Percentiles rank a stretch among this genome's conserved stretches.
Conservation (phyloP, 1,140 invertebrate genomes). For the Drosophila sulfurigaster region DNA sequence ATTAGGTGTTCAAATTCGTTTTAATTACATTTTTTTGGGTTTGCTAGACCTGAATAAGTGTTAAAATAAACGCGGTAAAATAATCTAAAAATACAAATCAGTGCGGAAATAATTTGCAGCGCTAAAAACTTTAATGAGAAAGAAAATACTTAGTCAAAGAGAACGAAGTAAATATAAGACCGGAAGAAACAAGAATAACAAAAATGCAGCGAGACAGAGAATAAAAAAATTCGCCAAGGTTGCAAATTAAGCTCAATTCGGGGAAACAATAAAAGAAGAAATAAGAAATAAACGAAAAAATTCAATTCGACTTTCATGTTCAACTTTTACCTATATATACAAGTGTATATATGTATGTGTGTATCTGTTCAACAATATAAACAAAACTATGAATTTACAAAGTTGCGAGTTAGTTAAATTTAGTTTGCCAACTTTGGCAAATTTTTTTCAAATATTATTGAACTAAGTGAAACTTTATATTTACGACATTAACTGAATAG, state of each 20-base stretch:
- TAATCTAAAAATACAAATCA: background rate
- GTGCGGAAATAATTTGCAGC: constrained; percentile 2
- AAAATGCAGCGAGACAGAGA: background rate
- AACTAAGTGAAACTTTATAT: constrained; percentile 4
- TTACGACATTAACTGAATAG: background rate
- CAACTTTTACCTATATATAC: constrained; percentile 2
- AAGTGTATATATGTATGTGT: background rate
- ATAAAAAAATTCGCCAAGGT: background rate
- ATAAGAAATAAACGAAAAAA: constrained; percentile 10
- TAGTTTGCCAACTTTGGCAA: background rate
- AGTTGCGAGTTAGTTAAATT: constrained; percentile 10
- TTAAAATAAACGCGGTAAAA: constrained; percentile 1
- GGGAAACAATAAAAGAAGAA: constrained; percentile 13
- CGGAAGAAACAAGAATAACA: constrained; percentile 12
- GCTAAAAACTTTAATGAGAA: constrained; percentile 14
- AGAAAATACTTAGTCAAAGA: background rate
- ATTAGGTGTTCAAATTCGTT: too few species aligned
- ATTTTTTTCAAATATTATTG: constrained; percentile 13
- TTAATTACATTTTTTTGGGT: background rate
- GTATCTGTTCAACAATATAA: constrained; percentile 6
- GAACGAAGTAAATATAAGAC: background rate
- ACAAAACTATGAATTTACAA: constrained; percentile 15
- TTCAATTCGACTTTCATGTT: constrained; percentile 1
- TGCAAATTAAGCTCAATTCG: constrained; percentile 15
- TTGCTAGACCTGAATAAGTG: background rate